These are phyloP conservation scores for Thereva unica DNA, from an alignment of 2,888 invertebrate species.

Conservation along the genomic window DNA sequence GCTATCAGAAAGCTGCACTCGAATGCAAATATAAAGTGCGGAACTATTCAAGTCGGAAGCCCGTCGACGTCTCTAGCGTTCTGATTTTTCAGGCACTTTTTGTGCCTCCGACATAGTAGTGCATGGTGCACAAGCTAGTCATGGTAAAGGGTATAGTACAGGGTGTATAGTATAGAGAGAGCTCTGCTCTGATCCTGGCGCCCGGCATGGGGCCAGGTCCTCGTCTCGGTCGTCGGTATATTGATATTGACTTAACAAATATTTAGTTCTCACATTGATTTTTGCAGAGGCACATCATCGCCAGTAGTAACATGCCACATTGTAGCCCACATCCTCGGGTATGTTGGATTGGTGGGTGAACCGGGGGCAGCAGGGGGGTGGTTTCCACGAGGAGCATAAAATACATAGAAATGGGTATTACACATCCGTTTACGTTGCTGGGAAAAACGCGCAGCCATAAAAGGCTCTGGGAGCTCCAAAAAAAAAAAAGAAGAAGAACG, in stretches of 20 bases:
- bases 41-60: too few relatives aligned
- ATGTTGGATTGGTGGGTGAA: too few relatives aligned
- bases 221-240: slow-evolving; percentile 8
- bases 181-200: not conserved
- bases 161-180: too few relatives aligned
- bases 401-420: slow-evolving; percentile 18
- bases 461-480: slow-evolving; percentile 8
- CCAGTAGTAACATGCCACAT: slow-evolving; percentile 29
- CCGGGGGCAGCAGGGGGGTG: too few relatives aligned
- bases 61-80: too few relatives aligned
- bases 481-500: slow-evolving; percentile 19
- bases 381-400: slow-evolving; percentile 17
- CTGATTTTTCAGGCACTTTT: too few relatives aligned
- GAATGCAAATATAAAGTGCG: too few relatives aligned
- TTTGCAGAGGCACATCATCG: slow-evolving; percentile 27
- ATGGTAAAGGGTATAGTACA: too few relatives aligned
- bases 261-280: slow-evolving; percentile 35
- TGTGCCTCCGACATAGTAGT: too few relatives aligned
- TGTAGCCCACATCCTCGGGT: slow-evolving; percentile 14
- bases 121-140: too few relatives aligned
- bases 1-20: too few relatives aligned
- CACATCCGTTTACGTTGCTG: slow-evolving; percentile 26
- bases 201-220: slow-evolving; percentile 10
- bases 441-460: slow-evolving; percentile 28
- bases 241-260: slow-evolving; percentile 35